A percentile compares a stretch with the other conserved stretches of the same genome.
These are phyloP conservation scores for Netelia virgata DNA, from an alignment of 2,888 invertebrate species.

Conservation along the genomic window DNA sequence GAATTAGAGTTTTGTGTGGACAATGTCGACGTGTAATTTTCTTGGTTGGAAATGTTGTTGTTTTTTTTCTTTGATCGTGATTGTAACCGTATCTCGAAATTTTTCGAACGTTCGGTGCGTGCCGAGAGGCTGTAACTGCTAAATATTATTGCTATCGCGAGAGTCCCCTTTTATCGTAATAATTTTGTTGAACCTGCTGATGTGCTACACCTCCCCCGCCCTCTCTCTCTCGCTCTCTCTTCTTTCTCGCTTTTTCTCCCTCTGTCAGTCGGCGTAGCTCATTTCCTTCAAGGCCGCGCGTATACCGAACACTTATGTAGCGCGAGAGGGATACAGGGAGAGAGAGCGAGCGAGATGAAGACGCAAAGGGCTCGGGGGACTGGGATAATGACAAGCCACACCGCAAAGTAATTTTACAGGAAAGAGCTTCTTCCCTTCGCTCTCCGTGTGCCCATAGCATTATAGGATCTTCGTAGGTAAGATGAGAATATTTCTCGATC, in stretches of 20 bases:
- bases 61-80: neutral
- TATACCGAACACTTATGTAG: slow-evolving; percentile 42
- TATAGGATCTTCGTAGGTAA: slow-evolving; percentile 70
- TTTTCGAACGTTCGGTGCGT: neutral
- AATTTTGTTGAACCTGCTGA: slow-evolving; percentile 51
- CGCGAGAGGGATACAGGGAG: slow-evolving; percentile 29
- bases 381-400: slow-evolving; percentile 72
- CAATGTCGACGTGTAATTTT: too few relatives aligned
- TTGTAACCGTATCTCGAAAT: neutral
- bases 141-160: slow-evolving; percentile 27
- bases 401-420: slow-evolving; percentile 73
- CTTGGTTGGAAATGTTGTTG: too few relatives aligned
- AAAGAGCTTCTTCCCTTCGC: slow-evolving; percentile 69
- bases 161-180: slow-evolving; percentile 43
- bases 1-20: too few relatives aligned
- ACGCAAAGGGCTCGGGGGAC: slow-evolving; percentile 71
- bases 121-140: neutral
- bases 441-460: slow-evolving; percentile 57
- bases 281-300: slow-evolving; percentile 70
- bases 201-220: slow-evolving; percentile 27
- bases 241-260: neutral
- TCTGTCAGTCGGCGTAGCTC: slow-evolving; percentile 66
- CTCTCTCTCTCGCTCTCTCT: neutral
- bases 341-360: slow-evolving; percentile 60
- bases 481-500: slow-evolving; percentile 69